Base-by-base conservation (phyloP, 2,797 vertebrate species). In the Danio aesculapii region DNA sequence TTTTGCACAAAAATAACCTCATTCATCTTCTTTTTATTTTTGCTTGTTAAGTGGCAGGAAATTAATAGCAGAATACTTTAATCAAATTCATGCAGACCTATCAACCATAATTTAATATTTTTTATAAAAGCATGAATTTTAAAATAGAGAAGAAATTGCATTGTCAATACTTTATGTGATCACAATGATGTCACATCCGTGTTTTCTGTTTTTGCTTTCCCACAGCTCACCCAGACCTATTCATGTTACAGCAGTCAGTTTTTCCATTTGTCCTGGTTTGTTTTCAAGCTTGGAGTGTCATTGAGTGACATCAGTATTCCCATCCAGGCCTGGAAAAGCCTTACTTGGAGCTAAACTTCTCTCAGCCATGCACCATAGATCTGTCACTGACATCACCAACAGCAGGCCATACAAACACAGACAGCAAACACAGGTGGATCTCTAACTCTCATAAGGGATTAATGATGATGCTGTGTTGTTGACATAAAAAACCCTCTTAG, bases 401-500 rank as follows among this genome's bases (percentile, higher is more conserved):
- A 80, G 70, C 72, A 75, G 75, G 62, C 44, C 68, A 74, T 53
- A 83, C 66, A 82, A 87, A 83, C 75, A 71, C 66, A 79, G 46
- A 83, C 47, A 61, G 73, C 67, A 77, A 69, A 82, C 59, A 84
- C 58, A 12, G 79, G 49, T 69, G 39, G 30, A 47, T 79, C 11
- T 62, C 59, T 69, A 62, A 39, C 44, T 67, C 66, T 74, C 63
- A 74, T 53, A 73, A 17, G 50, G 46, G 41, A 53, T 62, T 63
- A 63, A 79, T 52, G 53, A 78, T 67, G 75, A 84, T 49, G 74
- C 61, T 61, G 59, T 74, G 81, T 41, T 83, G 82, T 77, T 83
- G 83, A 87, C 78, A 83, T 75, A 78, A 81, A 82, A 79, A 79
- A 81, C 78, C 52, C 58, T 81, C 63, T 66, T 62, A 84, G 70